These are phyloP conservation scores for Pampusana beccarii DNA, from an alignment of 2,113 vertebrate genomes.

Conservation along the genomic window DNA sequence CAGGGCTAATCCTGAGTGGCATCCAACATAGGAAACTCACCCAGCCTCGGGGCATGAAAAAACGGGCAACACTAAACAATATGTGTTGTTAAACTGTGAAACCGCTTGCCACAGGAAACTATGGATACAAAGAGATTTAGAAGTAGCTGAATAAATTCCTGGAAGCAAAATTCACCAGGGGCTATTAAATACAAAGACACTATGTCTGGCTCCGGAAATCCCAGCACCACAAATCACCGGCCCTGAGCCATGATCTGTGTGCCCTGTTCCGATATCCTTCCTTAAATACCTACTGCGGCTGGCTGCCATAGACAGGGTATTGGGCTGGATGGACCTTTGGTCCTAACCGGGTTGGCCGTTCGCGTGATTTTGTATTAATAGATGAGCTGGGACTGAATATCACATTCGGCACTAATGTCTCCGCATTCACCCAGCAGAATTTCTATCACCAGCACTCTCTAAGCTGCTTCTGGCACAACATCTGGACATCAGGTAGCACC, in stretches of 20 bases:
- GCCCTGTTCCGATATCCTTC: neutral
- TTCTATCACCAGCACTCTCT: constrained; percentile 40
- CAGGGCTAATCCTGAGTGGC: neutral
- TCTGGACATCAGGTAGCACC: constrained; percentile 53
- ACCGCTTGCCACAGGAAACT: constrained; percentile 46
- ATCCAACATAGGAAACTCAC: neutral
- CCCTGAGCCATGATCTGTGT: neutral
- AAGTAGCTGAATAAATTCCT: constrained; percentile 50
- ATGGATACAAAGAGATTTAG: constrained; percentile 21
- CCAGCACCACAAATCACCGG: constrained; percentile 33
- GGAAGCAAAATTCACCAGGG: constrained; percentile 49
- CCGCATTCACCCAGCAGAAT: neutral
- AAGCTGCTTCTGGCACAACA: constrained; percentile 19
- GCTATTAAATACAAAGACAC: constrained; percentile 37
- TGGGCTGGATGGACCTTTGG: neutral
- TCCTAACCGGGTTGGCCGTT: neutral
- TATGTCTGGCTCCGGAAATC: constrained; percentile 39
- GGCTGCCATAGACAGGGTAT: neutral
- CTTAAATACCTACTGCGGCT: neutral
- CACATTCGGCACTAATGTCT: neutral
- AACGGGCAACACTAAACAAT: constrained; percentile 3
- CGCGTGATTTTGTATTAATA: neutral
- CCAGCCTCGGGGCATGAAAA: neutral
- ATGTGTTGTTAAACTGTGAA: constrained; percentile 2
- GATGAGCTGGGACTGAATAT: constrained; percentile 1